A percentile compares a stretch with the other conserved stretches of the same genome.
Conservation (phyloP, 2,797 vertebrate species). For the Anolis apletophallus region DNA sequence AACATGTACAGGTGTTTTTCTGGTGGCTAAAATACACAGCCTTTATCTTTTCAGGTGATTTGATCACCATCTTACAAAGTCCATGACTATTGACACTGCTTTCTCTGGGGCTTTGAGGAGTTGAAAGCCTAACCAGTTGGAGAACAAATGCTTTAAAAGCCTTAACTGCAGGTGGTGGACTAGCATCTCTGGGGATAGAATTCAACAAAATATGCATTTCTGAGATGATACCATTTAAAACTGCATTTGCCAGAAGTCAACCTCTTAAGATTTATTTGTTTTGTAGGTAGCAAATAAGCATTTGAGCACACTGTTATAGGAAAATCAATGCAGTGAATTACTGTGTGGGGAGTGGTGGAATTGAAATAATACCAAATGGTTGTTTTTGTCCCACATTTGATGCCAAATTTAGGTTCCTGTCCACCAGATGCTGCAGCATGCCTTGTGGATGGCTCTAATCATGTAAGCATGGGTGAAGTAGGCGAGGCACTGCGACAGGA, state of each 20-base stretch:
- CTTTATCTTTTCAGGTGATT: not conserved
- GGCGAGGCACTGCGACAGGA: conserved; percentile 79
- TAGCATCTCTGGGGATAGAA: not conserved
- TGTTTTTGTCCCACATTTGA: not conserved
- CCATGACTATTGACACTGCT: no score
- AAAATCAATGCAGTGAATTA: not conserved
- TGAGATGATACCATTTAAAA: no score
- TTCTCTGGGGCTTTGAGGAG: not conserved
- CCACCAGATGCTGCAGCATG: conserved; percentile 87
- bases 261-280: not conserved
- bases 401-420: conserved; percentile 78
- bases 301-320: not conserved
- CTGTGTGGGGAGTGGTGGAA: not conserved
- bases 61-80: no score
- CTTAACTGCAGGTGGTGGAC: not conserved
- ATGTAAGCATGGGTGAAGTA: conserved; percentile 87
- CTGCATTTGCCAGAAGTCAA: no score
- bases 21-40: not conserved
- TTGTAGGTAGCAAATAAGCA: not conserved
- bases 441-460: conserved; percentile 78
- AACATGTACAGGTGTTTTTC: not conserved
- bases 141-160: no score
- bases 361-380: not conserved
- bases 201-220: not conserved
- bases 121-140: not conserved